phyloP scores from a whole-genome alignment of 1,140 invertebrate species.

The Drosophila pseudoananassae region DNA sequence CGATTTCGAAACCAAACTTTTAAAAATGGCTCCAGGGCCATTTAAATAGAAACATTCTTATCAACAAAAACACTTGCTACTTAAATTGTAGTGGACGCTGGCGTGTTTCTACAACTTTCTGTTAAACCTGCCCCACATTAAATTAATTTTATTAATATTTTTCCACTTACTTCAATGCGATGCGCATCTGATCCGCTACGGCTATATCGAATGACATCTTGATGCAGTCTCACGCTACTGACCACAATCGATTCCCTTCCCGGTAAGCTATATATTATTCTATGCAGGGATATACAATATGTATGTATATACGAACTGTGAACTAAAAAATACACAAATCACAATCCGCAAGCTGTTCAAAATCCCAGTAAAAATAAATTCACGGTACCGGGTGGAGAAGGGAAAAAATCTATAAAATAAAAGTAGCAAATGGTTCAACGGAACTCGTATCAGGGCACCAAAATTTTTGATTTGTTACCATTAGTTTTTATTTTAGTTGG shows the following conservation, averaged over 20 bases:
- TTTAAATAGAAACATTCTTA: not conserved
- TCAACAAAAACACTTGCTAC: not conserved
- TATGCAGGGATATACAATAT: not conserved
- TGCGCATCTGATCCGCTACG: constrained; percentile 80
- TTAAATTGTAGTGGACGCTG: not conserved
- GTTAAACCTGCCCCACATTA: not conserved
- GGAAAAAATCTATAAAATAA: constrained; percentile 35
- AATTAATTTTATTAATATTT: not conserved
- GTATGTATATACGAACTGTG: not conserved
- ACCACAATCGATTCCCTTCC: constrained; percentile 45
- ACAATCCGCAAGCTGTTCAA: constrained; percentile 35
- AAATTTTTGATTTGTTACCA: constrained; percentile 36
- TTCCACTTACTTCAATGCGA: constrained; percentile 73
- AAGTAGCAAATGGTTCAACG: constrained; percentile 25
- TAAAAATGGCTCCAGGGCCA: not conserved
- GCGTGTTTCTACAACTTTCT: not conserved
- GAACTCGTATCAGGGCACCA: constrained; percentile 28
- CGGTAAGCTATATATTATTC: constrained; percentile 9
- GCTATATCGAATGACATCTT: constrained; percentile 83
- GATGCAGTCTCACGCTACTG: constrained; percentile 36
- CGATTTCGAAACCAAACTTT: not conserved
- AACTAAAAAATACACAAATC: constrained; percentile 22
- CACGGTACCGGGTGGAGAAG: constrained; percentile 14
- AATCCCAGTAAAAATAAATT: constrained; percentile 48
- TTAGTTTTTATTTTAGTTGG: constrained; percentile 1